Conservation (phyloP, 2,888 invertebrate genomes). For the Glyphotaelius pellucidus region DNA sequence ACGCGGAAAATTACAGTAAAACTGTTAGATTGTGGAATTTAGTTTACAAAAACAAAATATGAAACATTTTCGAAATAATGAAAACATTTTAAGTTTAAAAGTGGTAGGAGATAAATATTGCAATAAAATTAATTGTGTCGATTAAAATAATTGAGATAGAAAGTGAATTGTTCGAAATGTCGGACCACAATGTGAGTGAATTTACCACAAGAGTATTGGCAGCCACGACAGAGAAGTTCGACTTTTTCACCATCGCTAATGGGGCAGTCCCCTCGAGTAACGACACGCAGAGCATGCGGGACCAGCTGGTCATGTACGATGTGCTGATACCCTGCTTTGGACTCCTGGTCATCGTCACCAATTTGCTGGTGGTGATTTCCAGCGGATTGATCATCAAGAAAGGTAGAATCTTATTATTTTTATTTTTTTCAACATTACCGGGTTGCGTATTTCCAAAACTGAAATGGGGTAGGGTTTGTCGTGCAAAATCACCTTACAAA, state of each 20-base stretch:
- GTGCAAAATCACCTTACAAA: no score
- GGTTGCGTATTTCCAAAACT: no score
- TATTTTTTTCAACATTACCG: no score
- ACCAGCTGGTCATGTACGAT: slow-evolving; percentile 75
- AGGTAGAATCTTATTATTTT: slow-evolving; percentile 71
- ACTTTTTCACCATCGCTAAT: neutral
- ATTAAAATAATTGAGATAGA: no score
- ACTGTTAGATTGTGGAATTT: neutral
- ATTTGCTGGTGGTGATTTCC: slow-evolving; percentile 81
- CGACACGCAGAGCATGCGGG: slow-evolving; percentile 67
- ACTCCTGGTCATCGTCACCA: slow-evolving; percentile 77
- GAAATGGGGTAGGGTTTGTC: no score
- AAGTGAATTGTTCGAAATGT: neutral
- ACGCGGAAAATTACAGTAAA: neutral
- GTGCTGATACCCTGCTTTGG: slow-evolving; percentile 78
- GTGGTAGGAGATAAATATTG: no score
- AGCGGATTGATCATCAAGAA: slow-evolving; percentile 81
- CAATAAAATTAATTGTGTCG: no score
- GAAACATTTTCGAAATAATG: no score
- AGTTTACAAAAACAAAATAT: neutral
- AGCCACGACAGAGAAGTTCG: neutral
- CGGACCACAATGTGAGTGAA: neutral
- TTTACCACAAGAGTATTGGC: neutral
- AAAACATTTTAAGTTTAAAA: no score
- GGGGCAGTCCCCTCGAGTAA: slow-evolving; percentile 28